Conservation (phyloP, 2,113 vertebrate species). For the Osmerus eperlanus region DNA sequence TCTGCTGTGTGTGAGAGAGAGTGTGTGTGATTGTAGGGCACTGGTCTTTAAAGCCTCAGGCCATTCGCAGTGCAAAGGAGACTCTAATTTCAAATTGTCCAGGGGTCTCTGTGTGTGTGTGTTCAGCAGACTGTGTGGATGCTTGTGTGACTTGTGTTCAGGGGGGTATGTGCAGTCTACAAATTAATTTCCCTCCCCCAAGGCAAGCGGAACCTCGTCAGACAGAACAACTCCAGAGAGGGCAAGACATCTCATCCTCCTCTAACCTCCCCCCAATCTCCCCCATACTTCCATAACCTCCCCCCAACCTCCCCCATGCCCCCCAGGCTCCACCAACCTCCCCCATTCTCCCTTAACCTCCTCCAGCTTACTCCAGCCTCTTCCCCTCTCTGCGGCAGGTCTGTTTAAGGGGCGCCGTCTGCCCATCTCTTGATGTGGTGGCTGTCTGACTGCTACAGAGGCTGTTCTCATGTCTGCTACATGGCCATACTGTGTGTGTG, state of each 20-base stretch:
- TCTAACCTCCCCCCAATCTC: conserved; percentile 4
- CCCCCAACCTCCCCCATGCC: background rate
- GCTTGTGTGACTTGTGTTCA: conserved; percentile 16
- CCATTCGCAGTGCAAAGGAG: conserved; percentile 36
- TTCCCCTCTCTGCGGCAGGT: conserved; percentile 61
- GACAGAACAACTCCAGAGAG: conserved; percentile 28
- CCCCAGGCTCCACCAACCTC: conserved; percentile 17
- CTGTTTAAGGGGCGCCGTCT: conserved; percentile 52
- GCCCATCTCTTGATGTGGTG: conserved; percentile 73
- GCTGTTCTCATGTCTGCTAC: conserved; percentile 36
- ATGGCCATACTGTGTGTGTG: conserved; percentile 14
- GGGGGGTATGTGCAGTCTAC: conserved; percentile 26
- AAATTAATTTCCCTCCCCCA: conserved; percentile 50
- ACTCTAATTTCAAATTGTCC: conserved; percentile 48
- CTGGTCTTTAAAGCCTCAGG: conserved; percentile 20
- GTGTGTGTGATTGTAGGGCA: conserved; percentile 8
- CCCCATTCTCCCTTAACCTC: conserved; percentile 11
- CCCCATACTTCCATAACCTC: conserved; percentile 1
- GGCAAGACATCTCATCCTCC: background rate
- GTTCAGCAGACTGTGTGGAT: background rate
- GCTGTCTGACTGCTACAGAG: conserved; percentile 28
- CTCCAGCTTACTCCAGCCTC: conserved; percentile 22
- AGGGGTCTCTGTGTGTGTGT: conserved; percentile 4
- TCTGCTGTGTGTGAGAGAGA: conserved; percentile 11
- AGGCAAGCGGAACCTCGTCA: conserved; percentile 41